phyloP scores from a whole-genome alignment of 2,797 vertebrate species.

The Sphenopsis melanotis region DNA sequence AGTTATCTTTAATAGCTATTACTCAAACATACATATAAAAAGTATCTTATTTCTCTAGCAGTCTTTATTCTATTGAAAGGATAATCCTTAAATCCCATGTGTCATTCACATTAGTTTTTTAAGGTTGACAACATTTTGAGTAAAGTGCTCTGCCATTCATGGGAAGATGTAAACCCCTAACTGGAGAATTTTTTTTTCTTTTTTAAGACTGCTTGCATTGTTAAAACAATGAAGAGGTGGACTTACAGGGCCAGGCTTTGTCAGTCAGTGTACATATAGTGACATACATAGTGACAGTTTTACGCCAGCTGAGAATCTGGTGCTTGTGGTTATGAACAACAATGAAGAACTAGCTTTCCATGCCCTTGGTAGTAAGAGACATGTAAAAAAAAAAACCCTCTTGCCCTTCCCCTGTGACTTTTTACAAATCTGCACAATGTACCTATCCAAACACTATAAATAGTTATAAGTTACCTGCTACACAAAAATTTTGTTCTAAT shows the following conservation, averaged over 20 bases:
- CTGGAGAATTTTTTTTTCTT: neutral
- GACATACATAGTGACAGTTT: neutral
- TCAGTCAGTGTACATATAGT: neutral
- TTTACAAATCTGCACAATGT: neutral
- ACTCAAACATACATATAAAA: neutral
- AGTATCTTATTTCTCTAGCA: neutral
- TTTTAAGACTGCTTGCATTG: neutral
- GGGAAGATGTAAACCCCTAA: neutral
- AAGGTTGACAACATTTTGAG: neutral
- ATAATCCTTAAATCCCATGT: neutral
- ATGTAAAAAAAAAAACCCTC: neutral
- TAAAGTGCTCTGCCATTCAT: neutral
- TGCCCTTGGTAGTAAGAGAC: neutral
- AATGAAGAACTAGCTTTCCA: neutral
- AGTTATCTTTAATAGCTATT: slow-evolving; percentile 9
- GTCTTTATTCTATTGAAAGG: neutral
- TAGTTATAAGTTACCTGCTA: neutral
- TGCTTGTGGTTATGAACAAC: neutral
- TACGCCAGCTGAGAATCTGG: neutral
- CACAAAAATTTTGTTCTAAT: neutral
- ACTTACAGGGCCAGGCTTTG: neutral
- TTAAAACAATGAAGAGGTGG: neutral
- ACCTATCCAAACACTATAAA: neutral
- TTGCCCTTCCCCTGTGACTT: neutral
- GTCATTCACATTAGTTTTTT: neutral